Evolutionary conservation across 2,113 vertebrate genomes (phyloP), one percentile per base, ranked within the genome.

Genomic region (Cichladusa arquata): DNA sequence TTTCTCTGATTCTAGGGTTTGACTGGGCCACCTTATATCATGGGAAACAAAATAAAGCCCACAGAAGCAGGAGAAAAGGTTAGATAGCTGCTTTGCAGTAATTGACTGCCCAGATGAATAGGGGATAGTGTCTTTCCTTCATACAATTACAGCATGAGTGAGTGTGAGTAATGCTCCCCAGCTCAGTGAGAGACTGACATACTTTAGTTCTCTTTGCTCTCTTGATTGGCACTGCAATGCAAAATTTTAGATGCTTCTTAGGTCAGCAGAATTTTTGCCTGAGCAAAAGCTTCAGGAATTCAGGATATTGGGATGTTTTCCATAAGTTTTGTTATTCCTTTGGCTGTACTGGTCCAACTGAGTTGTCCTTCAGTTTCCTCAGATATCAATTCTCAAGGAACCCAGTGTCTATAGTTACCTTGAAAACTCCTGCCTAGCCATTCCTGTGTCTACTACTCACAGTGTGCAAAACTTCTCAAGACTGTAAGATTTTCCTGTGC

Each of bases 301-400:
- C 69, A 61, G 81, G 79, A 87, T 23, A 71, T 33, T 48, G 48
- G 18, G 25, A 2, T 65, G 60, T 87, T 94, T 91, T 50, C 44
- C 11, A 0, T 54, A 61, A 40, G 26, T 81, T 92, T 67, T 86
- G 15, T 88, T 93, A 28, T 70, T 85, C 56, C 12, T 83, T 94
- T 80, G 70, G n/a, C 48, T 79, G 40, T 51, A 33, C 38, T 45
- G 9, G 16, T 29, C 33, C 42, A 66, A 13, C 20, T 33, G n/a
- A 62, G n/a, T 66, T 86, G 90, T 90, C 81, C 71, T 91, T 95
- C 81, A 24, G 14, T 88, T 95, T 95, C 79, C 85, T 80, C 23
- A 8, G 54, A 7, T 76, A 82, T 90, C 31, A 69, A 1, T 71
- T 91, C 74, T 69, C 69, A 81, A 44, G 61, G 54, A 76, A 85